Evolutionary conservation across 2,888 invertebrate species (phyloP), one percentile per base, ranked within the genome.

Genomic region (Drosophila nigricruria): DNA sequence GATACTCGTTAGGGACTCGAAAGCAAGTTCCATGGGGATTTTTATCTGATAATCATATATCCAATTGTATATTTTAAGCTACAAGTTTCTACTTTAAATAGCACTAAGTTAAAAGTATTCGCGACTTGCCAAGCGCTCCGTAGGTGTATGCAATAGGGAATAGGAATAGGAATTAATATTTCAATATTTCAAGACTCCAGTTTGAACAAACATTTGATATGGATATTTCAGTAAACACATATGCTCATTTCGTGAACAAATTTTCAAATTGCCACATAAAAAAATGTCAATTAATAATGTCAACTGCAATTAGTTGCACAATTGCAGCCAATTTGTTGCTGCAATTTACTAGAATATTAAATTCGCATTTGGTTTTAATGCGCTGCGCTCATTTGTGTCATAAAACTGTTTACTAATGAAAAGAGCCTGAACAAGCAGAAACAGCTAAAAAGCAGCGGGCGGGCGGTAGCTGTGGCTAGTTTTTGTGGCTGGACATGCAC

Each of bases 331-430:
- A 56, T 40, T 23, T 16, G 30, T 18, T 9, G 30, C 16, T n/a
- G 40, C 45, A 40, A 49, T 40, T n/a, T 20, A 14, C 18, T 27
- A 23, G 12, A 9, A 25, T 36, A 58, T 49, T 70, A 36, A 70
- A 70, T 36, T 70, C 27, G 3, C 25, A 38, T 70, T 70, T 58
- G 30, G 18, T 25, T 68, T 68, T 9, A 9, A 69, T 70, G 40
- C 27, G 40, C 18, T 30, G 16, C 27, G 20, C 16, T 10, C 34
- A 62, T 20, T 40, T 57, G 18, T 3, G n/a, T 16, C 40, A 42
- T 56, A 42, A 42, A 56, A 42, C 40, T 18, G 36, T 38, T 53
- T n/a, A 38, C 53, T 53, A 38, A 53, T 53, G 53, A 53, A 36
- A 53, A 53, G 36, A 5, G 25, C 36, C 23, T 0, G 16, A 25